Conservation (phyloP, 2,113 vertebrate genomes). For the Dendropsophus ebraccatus region DNA sequence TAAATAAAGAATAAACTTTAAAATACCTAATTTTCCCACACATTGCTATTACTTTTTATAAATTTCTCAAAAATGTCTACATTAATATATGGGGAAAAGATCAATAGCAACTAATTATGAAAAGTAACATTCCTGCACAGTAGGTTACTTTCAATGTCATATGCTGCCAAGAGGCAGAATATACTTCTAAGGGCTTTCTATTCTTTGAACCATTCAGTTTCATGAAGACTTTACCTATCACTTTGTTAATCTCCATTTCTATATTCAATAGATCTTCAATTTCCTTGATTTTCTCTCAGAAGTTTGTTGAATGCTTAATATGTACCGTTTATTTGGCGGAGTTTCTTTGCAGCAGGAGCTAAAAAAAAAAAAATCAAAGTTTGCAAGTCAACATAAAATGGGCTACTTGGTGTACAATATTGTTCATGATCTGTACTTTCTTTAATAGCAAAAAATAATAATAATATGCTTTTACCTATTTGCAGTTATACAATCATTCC, state of each 20-base stretch:
- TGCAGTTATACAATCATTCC: neutral
- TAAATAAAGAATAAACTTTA: neutral
- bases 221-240: constrained; percentile 43
- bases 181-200: constrained; percentile 28
- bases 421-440: neutral
- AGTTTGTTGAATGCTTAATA: constrained; percentile 39
- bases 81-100: constrained; percentile 35
- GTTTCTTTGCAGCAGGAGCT: neutral
- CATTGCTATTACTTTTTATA: neutral
- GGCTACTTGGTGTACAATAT: neutral
- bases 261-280: constrained; percentile 47
- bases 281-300: constrained; percentile 39
- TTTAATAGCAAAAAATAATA: neutral
- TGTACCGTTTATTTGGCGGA: constrained; percentile 15
- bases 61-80: constrained; percentile 2
- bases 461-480: neutral
- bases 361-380: neutral
- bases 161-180: constrained; percentile 42
- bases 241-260: constrained; percentile 49
- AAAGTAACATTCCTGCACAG: constrained; percentile 36
- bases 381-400: neutral
- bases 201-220: constrained; percentile 34
- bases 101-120: constrained; percentile 54
- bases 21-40: neutral
- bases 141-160: constrained; percentile 55